Evolutionary conservation across 2,888 invertebrate species (phyloP).

Genomic region (Coenonympha glycerion): DNA sequence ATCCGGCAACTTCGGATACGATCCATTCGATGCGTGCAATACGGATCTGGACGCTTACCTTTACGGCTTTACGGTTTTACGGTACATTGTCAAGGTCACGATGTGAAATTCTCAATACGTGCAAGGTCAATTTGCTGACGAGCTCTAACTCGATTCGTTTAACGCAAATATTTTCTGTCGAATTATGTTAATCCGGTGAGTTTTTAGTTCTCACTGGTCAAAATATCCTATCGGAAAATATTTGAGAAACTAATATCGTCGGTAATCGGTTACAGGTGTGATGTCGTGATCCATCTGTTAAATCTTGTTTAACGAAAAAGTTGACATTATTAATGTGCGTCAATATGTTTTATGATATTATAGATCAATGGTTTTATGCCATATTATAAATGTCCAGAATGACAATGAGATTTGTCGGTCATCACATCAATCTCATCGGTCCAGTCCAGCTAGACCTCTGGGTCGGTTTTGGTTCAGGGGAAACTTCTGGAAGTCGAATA

Average conservation of each 20-base stretch:
- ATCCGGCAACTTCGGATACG: too few species aligned
- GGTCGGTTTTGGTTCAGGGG: too few species aligned
- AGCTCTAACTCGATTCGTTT: constrained; percentile 46
- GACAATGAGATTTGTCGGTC: too few species aligned
- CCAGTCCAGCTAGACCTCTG: too few species aligned
- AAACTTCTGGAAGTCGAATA: too few species aligned
- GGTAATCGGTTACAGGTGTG: background rate
- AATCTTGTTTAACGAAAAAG: background rate
- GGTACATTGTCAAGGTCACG: constrained; percentile 20
- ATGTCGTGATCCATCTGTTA: constrained; percentile 1
- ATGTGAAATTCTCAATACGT: constrained; percentile 40
- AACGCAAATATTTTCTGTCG: constrained; percentile 25
- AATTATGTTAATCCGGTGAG: constrained; percentile 16
- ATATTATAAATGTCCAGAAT: too few species aligned
- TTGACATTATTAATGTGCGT: too few species aligned
- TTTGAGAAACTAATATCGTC: background rate
- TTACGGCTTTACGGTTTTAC: constrained; percentile 2
- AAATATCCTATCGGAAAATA: background rate
- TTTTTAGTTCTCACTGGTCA: constrained; percentile 9
- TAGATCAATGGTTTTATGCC: too few species aligned
- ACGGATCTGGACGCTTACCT: too few species aligned
- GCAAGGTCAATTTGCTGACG: constrained; percentile 43
- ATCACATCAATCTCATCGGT: too few species aligned
- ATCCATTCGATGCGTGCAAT: too few species aligned
- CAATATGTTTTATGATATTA: too few species aligned